Conservation (phyloP, 2,888 invertebrate species). For the Gymnoscelis rufifasciata region DNA sequence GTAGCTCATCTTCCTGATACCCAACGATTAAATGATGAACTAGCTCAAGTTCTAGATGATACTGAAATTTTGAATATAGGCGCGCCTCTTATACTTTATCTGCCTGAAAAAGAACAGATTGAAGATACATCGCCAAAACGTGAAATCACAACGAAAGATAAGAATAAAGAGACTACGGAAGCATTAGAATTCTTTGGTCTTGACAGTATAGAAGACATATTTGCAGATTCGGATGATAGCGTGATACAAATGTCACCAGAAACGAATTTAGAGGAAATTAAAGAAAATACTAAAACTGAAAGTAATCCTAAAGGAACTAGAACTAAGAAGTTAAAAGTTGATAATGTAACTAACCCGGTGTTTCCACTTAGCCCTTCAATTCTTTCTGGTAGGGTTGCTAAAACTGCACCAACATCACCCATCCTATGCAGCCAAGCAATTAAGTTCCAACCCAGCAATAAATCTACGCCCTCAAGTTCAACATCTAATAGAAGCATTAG, state of each 20-base stretch:
- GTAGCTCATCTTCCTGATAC: not conserved
- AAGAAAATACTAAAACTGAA: not conserved
- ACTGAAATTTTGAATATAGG: too few species aligned
- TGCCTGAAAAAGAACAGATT: not conserved
- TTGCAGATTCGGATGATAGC: conserved; percentile 57
- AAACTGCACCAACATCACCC: conserved; percentile 47
- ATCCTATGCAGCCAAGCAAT: conserved; percentile 55
- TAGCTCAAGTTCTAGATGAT: too few species aligned
- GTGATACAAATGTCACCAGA: conserved; percentile 27
- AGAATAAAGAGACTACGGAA: conserved; percentile 34
- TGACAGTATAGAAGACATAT: conserved; percentile 69
- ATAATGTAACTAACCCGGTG: conserved; percentile 21
- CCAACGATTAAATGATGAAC: not conserved
- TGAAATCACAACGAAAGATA: conserved; percentile 1
- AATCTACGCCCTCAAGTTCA: conserved; percentile 36
- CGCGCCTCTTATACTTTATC: too few species aligned
- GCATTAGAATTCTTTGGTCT: conserved; percentile 63
- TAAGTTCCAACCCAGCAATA: conserved; percentile 49
- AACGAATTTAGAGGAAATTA: conserved; percentile 22
- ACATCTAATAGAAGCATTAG: conserved; percentile 37
- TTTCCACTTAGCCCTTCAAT: conserved; percentile 59
- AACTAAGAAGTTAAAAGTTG: conserved; percentile 13
- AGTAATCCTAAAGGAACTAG: too few species aligned
- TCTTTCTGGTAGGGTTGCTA: conserved; percentile 48
- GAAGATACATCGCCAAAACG: not conserved